Percentiles rank a stretch among this genome's conserved stretches.
Conservation (phyloP, 2,888 invertebrate species). For the Labia minor region DNA sequence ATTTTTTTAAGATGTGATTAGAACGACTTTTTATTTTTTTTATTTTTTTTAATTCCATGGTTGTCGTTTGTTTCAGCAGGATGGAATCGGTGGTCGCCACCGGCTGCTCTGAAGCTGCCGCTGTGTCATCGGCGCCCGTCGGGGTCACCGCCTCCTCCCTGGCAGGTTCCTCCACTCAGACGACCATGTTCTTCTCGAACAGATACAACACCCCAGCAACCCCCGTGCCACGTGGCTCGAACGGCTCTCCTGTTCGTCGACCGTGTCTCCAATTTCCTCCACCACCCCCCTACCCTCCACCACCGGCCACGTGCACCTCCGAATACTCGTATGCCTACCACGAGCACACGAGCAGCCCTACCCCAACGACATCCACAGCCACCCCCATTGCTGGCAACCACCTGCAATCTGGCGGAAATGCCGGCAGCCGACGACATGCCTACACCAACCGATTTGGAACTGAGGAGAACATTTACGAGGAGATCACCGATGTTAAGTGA, state of each 20-base stretch:
- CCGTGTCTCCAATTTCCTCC: slow-evolving; percentile 58
- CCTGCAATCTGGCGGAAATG: slow-evolving; percentile 30
- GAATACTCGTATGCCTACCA: slow-evolving; percentile 80
- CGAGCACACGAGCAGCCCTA: slow-evolving; percentile 49
- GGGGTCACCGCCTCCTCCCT: background rate
- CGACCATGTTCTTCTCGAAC: background rate
- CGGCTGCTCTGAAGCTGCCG: background rate
- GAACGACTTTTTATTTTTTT: too few relatives aligned
- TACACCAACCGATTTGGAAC: slow-evolving; percentile 71
- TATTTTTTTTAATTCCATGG: too few relatives aligned
- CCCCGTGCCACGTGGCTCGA: background rate
- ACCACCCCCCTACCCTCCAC: slow-evolving; percentile 59
- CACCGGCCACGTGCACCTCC: slow-evolving; percentile 31
- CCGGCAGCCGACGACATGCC: slow-evolving; percentile 47
- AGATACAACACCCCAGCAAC: too few relatives aligned
- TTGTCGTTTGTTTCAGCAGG: background rate
- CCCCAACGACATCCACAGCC: slow-evolving; percentile 25
- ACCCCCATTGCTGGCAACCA: too few relatives aligned
- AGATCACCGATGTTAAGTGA: slow-evolving; percentile 53
- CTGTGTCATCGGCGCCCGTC: background rate
- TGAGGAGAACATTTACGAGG: slow-evolving; percentile 74
- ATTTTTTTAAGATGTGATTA: too few relatives aligned
- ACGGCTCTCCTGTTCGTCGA: slow-evolving; percentile 25
- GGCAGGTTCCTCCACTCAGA: background rate
- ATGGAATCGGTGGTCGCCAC: background rate